Conservation (phyloP, 1,140 invertebrate species). For the Achatina immaculata region DNA sequence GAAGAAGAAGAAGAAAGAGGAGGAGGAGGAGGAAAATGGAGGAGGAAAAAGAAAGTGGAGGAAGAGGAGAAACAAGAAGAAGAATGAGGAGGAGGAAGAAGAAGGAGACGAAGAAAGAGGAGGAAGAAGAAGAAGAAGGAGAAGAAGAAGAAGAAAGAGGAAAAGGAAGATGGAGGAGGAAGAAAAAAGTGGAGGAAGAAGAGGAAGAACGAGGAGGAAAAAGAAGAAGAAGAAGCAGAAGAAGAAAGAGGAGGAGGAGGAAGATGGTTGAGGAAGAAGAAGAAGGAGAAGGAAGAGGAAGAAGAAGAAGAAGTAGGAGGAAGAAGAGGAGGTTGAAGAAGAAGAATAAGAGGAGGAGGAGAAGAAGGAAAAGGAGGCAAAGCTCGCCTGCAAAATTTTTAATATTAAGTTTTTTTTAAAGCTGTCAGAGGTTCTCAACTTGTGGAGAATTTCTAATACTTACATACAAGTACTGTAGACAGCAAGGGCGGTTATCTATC, state of each 20-base stretch:
- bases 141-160: neutral
- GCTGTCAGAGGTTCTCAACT: too few relatives aligned
- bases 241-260: neutral
- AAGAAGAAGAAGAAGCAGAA: neutral
- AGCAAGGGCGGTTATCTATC: too few relatives aligned
- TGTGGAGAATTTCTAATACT: too few relatives aligned
- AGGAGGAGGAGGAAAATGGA: neutral
- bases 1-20: neutral
- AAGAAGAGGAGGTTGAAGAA: neutral
- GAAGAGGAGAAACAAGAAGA: neutral
- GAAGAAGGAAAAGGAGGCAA: neutral
- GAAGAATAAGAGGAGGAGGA: slow-evolving; percentile 2
- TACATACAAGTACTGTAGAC: too few relatives aligned
- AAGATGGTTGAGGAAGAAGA: neutral
- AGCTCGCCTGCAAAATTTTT: too few relatives aligned
- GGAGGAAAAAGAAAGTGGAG: neutral
- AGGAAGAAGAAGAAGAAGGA: neutral
- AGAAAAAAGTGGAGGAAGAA: slow-evolving; percentile 11
- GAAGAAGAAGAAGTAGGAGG: neutral
- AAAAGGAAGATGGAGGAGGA: neutral
- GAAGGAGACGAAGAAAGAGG: too few relatives aligned
- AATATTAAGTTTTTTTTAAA: too few relatives aligned
- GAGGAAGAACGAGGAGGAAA: slow-evolving; percentile 17
- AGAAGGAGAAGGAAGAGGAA: slow-evolving; percentile 15
- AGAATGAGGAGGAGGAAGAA: neutral